Conservation (phyloP, 64 coral and sea anemone species). For the Astreopora myriophthalma region DNA sequence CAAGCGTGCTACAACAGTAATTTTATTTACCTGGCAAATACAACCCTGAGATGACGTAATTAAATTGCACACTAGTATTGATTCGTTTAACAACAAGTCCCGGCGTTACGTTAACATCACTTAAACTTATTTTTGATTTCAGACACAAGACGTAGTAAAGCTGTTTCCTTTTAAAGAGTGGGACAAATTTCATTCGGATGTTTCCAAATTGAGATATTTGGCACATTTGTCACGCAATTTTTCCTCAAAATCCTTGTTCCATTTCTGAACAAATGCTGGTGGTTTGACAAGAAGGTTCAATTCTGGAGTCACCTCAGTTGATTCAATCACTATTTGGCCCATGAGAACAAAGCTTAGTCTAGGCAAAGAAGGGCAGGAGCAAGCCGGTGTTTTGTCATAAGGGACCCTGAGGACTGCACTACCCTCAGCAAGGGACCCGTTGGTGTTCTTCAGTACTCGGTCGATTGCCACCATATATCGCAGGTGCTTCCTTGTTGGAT, state of each 20-base stretch:
- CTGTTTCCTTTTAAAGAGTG: background rate
- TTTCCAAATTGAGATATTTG: background rate
- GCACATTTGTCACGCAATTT: slow-evolving; percentile 17
- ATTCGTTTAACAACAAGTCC: no score
- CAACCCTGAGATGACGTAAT: no score
- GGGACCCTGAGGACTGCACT: slow-evolving; percentile 37
- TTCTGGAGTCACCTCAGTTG: background rate
- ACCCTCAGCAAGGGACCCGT: slow-evolving; percentile 3
- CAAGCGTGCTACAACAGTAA: no score
- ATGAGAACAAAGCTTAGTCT: slow-evolving; percentile 54
- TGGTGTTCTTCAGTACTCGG: slow-evolving; percentile 39
- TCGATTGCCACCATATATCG: slow-evolving; percentile 43
- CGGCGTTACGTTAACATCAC: no score
- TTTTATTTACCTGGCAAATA: no score
- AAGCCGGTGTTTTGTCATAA: slow-evolving; percentile 1
- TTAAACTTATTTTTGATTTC: background rate
- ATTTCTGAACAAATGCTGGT: slow-evolving; percentile 29
- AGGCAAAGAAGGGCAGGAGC: slow-evolving; percentile 49
- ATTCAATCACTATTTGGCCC: slow-evolving; percentile 12
- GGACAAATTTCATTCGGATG: background rate
- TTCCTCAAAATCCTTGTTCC: background rate
- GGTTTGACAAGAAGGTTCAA: slow-evolving; percentile 14
- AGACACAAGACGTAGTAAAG: background rate
- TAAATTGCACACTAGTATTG: no score
- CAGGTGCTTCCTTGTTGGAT: slow-evolving; percentile 14